Evolutionary conservation across 2,888 invertebrate species (phyloP), one percentile per base, ranked within the genome.

Genomic region (Apamea monoglypha): DNA sequence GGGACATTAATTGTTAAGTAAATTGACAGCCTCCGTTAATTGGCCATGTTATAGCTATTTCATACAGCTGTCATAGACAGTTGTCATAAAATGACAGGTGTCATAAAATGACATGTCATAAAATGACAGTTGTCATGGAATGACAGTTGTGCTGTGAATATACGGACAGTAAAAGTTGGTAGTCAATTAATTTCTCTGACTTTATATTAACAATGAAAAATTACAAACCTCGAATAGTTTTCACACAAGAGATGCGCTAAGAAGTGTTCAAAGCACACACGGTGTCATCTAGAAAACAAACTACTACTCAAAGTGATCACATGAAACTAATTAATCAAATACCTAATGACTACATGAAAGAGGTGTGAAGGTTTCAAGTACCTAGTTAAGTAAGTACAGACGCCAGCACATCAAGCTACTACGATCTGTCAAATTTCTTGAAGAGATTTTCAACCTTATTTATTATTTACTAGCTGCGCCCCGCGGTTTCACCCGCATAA

Each of bases 251-350:
- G 63, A 50, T 81, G 85, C 61, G 25, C 68, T 87, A 68, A 78
- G 64, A 25, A 16, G 59, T 59, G 59, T 47, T 85, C 85, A 87
- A 77, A 81, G 85, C 71, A 71, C 80, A 87, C 77, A 68, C 78
- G 66, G 89, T 86, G 85, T 91, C 92, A 93, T 94, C 94, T 95
- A 94, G 80, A 94, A 94, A 91, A 92, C 90, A 91, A 91, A 89
- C 87, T 87, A 88, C 85, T 90, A 81, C 82, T 81, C 66, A 77
- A 76, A 74, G 63, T 71, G 64, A 74, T 85, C 64, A 87, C 44
- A 74, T 47, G 29, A 61, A 40, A 68, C 21, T 29, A 69, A 36
- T 36, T n/a, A 71, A 61, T n/a, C 3, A 36, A 63, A 25, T 70
- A 59, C 2, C 10, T 16, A 56, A 32, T 32, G 18, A 32, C 21